Evolutionary conservation across 1,140 invertebrate genomes (phyloP), one percentile per base, ranked within the genome.

Genomic region (Atta texana): DNA sequence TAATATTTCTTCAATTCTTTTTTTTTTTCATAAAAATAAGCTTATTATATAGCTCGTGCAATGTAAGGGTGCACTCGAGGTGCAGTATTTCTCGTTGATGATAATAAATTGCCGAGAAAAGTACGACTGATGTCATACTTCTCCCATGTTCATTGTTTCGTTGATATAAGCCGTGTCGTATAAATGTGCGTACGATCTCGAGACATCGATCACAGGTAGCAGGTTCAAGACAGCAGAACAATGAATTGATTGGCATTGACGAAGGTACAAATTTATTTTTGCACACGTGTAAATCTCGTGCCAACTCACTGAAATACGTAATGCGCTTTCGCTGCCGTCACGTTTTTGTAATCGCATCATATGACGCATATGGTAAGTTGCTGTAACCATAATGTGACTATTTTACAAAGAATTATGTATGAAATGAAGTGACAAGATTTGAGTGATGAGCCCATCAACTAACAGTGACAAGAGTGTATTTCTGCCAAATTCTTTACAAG

Each of bases 161-260:
- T 18, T 21, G 14, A 61, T 51, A 34, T 21, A 53, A 78, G 59
- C 44, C 80, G 34, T 28, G 53, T 18, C 57, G 10, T 44, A 59
- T 68, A 81, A 87, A 87, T 72, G 57, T 34, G 44, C 28, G 28
- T 78, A 86, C 24, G 21, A n/a, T 31, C 16, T 18, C 6, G 49
- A 59, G n/a, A 21, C 53, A 75, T 82, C 53, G 14, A 80, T 80
- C 44, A 69, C 24, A 81, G 55, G 61, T 57, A 88, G 59, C 55
- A 24, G 28, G 53, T 75, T 69, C 28, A 31, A 57, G 61, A 68
- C 76, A 53, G 16, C 39, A 39, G 10, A 71, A 78, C 44, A 18
- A 55, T 75, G 51, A 31, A 44, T 81, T 51, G 86, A 84, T 71
- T 82, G 51, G 12, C 51, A 59, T 66, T 87, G 55, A 87, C 59